Conservation (phyloP, 2,113 vertebrate genomes). For the Cyrtonyx montezumae region DNA sequence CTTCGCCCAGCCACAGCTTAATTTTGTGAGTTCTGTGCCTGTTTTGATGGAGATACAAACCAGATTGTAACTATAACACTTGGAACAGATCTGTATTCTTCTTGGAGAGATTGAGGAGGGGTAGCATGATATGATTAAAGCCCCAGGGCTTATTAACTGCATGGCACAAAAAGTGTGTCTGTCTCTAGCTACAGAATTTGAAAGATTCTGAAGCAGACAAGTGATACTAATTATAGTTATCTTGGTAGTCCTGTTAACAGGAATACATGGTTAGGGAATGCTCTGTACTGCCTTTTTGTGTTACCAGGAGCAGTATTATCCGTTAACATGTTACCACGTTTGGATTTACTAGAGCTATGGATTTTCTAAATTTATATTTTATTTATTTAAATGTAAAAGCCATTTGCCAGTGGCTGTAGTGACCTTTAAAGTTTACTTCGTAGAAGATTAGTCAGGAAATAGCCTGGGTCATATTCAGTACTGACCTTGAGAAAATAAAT, state of each 20-base stretch:
- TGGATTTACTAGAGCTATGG: neutral
- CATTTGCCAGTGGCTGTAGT: neutral
- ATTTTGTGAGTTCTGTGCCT: constrained; percentile 14
- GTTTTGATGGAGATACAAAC: neutral
- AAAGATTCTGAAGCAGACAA: neutral
- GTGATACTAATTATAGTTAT: constrained; percentile 15
- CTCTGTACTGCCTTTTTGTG: neutral
- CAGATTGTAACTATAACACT: constrained; percentile 12
- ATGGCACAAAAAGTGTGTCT: neutral
- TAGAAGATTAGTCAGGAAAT: constrained; percentile 53
- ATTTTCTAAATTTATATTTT: neutral
- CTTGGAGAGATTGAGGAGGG: neutral
- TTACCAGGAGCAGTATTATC: neutral
- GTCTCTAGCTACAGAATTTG: neutral
- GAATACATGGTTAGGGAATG: neutral
- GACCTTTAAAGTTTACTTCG: constrained; percentile 27
- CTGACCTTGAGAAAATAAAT: neutral
- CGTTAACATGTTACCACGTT: neutral
- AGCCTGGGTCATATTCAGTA: constrained; percentile 7
- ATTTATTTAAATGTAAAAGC: neutral
- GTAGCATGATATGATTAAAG: neutral
- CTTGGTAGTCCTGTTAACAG: constrained; percentile 4
- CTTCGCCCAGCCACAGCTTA: constrained; percentile 14
- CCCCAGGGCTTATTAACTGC: neutral
- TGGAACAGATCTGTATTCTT: neutral